These are phyloP conservation scores for Gallinago solitaria DNA, from an alignment of 2,797 vertebrate genomes.

Conservation along the genomic window DNA sequence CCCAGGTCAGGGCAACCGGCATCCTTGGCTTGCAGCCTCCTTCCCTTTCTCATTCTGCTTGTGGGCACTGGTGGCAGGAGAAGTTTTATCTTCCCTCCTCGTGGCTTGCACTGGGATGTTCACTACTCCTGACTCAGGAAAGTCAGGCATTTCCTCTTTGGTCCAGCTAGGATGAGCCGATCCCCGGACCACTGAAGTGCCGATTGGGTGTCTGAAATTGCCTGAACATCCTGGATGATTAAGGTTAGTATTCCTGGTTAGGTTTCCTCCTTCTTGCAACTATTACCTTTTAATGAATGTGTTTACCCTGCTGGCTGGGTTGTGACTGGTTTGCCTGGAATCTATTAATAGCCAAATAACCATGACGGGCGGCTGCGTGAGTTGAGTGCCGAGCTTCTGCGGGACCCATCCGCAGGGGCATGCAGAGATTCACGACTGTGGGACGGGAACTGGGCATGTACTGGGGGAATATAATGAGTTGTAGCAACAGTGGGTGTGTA, in stretches of 20 bases:
- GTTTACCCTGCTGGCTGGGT: conserved; percentile 11
- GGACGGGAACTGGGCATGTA: not conserved
- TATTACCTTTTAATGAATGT: conserved; percentile 35
- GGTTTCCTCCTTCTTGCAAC: not conserved
- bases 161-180: not conserved
- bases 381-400: not conserved
- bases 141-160: conserved; percentile 27
- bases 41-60: not conserved
- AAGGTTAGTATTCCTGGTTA: conserved; percentile 7
- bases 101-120: not conserved
- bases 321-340: conserved; percentile 56
- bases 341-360: conserved; percentile 9
- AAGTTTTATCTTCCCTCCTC: not conserved
- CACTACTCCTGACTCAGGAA: not conserved
- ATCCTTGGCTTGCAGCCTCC: not conserved
- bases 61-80: not conserved
- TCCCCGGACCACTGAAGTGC: not conserved
- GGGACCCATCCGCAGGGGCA: not conserved
- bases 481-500: not conserved
- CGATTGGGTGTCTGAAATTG: not conserved
- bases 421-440: not conserved
- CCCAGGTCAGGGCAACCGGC: not conserved
- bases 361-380: not conserved
- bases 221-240: conserved; percentile 48
- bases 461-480: not conserved